phyloP scores from a whole-genome alignment of 2,797 vertebrate species.

The Diglossa cyanea region DNA sequence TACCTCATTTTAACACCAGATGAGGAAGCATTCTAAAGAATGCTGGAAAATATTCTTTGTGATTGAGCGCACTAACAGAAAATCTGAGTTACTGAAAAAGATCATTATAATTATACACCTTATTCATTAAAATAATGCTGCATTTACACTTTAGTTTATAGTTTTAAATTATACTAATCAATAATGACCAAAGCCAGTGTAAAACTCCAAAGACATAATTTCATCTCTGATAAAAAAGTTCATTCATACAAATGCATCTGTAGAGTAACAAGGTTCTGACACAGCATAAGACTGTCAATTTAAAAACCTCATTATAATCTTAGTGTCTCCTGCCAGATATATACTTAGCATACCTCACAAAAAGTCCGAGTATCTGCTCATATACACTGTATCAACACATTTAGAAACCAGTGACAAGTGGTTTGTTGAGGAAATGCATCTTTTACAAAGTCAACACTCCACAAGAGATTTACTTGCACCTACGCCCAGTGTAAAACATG shows the following conservation, averaged over 20 bases:
- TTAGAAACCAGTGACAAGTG: neutral
- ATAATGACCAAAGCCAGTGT: neutral
- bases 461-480: neutral
- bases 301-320: neutral
- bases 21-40: neutral
- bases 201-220: neutral
- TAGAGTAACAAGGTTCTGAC: neutral
- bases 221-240: neutral
- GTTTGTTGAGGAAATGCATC: neutral
- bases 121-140: neutral
- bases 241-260: neutral
- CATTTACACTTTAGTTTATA: neutral
- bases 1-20: neutral
- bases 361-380: neutral
- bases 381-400: neutral
- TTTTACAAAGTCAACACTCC: neutral
- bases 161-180: neutral
- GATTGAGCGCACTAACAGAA: neutral
- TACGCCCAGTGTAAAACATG: fast-evolving
- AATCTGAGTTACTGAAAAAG: neutral
- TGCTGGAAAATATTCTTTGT: fast-evolving
- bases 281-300: neutral
- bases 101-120: neutral
- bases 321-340: neutral
- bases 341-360: neutral